Conservation (phyloP, 2,888 invertebrate genomes). For the Plebejus argus region DNA sequence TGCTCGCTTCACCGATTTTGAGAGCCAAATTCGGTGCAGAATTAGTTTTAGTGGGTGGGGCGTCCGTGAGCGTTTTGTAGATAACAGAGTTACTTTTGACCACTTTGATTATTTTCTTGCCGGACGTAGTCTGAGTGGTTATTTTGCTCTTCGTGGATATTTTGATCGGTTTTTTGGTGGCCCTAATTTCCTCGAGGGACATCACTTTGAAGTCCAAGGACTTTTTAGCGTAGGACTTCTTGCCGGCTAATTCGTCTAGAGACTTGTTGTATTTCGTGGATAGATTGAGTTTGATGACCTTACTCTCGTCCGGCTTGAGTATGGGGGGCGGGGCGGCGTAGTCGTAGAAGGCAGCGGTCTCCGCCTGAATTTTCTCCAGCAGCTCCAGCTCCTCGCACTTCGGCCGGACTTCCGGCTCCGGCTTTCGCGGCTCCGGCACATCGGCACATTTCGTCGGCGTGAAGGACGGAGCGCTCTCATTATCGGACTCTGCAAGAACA, state of each 20-base stretch:
- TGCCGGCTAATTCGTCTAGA: constrained; percentile 75
- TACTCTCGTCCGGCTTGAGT: constrained; percentile 52
- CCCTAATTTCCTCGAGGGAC: constrained; percentile 77
- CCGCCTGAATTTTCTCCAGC: constrained; percentile 85
- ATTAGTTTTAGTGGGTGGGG: constrained; percentile 41
- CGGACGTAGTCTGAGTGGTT: constrained; percentile 60
- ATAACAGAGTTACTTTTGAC: constrained; percentile 73
- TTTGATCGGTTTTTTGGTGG: constrained; percentile 60
- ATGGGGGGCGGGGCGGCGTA: constrained; percentile 72
- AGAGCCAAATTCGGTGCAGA: constrained; percentile 49
- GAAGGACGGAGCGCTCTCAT: constrained; percentile 84
- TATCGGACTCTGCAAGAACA: constrained; percentile 91
- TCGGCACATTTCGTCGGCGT: constrained; percentile 79
- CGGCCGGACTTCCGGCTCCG: constrained; percentile 59
- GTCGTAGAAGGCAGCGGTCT: constrained; percentile 86
- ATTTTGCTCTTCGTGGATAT: constrained; percentile 62
- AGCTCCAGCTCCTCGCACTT: constrained; percentile 86
- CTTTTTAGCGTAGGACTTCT: constrained; percentile 52
- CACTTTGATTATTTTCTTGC: constrained; percentile 73
- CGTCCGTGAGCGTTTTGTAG: constrained; percentile 65
- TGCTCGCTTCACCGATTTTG: constrained; percentile 53
- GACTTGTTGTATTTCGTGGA: constrained; percentile 69
- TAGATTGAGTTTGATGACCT: constrained; percentile 57
- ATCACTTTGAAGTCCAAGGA: constrained; percentile 72
- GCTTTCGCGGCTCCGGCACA: constrained; percentile 46